Evolutionary conservation across 2,797 vertebrate species (phyloP).

Genomic region (Tapirus indicus): DNA sequence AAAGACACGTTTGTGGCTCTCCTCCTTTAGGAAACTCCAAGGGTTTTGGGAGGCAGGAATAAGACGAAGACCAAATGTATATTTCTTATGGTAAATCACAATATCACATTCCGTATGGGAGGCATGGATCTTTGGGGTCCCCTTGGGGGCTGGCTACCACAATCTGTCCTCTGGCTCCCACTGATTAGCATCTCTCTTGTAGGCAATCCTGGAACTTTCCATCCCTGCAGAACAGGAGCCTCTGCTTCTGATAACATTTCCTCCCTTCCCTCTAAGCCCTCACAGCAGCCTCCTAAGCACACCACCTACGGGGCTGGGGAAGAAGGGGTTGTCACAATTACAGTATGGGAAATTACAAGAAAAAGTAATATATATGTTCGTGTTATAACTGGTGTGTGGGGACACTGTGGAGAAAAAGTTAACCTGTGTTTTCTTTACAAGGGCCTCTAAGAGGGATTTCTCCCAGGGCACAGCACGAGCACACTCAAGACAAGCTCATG

Average conservation of each 20-base stretch:
- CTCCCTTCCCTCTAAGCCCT: neutral
- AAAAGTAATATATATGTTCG: accelerated
- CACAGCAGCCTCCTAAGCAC: neutral
- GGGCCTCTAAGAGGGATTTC: too few species aligned
- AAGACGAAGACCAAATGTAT: too few species aligned
- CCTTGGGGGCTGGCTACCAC: neutral
- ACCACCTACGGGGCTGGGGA: neutral
- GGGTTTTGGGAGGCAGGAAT: too few species aligned
- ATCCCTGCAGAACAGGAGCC: too few species aligned
- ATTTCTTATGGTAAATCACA: too few species aligned
- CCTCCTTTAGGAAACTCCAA: neutral
- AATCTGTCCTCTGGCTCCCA: neutral
- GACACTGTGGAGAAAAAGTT: accelerated
- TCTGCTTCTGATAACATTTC: too few species aligned
- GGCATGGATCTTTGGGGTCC: neutral
- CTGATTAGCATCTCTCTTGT: accelerated
- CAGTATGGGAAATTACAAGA: neutral
- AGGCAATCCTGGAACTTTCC: accelerated
- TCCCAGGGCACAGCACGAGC: accelerated
- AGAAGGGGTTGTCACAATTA: too few species aligned
- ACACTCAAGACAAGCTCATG: accelerated
- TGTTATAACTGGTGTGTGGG: accelerated
- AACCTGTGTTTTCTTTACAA: accelerated
- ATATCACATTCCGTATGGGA: too few species aligned
- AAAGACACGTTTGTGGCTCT: neutral